Percentiles rank a stretch among this genome's conserved stretches.
Conservation (phyloP, 2,888 invertebrate genomes). For the Cepaea hortensis region DNA sequence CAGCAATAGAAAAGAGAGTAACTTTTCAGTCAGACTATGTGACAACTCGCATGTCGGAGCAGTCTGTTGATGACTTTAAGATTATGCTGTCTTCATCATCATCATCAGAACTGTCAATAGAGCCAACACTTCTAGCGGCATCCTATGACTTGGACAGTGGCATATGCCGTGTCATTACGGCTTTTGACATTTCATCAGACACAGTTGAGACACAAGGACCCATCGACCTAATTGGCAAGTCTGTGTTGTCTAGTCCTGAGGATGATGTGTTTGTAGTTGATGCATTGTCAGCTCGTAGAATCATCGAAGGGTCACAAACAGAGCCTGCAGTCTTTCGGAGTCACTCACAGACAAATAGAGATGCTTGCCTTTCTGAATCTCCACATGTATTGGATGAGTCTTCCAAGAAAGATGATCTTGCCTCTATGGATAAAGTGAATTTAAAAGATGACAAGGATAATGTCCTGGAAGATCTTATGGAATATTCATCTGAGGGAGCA, state of each 20-base stretch:
- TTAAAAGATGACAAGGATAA: slow-evolving; percentile 45
- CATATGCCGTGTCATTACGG: slow-evolving; percentile 76
- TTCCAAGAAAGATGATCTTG: slow-evolving; percentile 30
- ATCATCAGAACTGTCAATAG: slow-evolving; percentile 90
- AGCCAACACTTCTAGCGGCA: slow-evolving; percentile 90
- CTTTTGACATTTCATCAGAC: slow-evolving; percentile 74
- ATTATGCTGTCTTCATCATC: slow-evolving; percentile 76
- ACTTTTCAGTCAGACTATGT: slow-evolving; percentile 60
- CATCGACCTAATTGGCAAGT: slow-evolving; percentile 78
- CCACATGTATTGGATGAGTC: slow-evolving; percentile 41
- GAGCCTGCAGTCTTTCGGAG: slow-evolving; percentile 28
- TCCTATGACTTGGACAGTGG: slow-evolving; percentile 83
- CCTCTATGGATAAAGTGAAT: not conserved
- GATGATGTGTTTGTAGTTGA: slow-evolving; percentile 77
- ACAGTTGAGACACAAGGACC: slow-evolving; percentile 79
- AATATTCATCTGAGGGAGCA: slow-evolving; percentile 73
- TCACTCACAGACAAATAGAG: not conserved
- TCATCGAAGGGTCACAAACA: slow-evolving; percentile 57
- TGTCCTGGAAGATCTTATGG: slow-evolving; percentile 55
- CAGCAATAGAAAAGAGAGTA: slow-evolving; percentile 63
- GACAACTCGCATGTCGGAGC: slow-evolving; percentile 56
- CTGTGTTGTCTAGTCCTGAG: slow-evolving; percentile 76
- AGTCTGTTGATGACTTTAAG: slow-evolving; percentile 70
- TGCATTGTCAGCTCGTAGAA: slow-evolving; percentile 59
- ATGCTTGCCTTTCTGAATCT: slow-evolving; percentile 55